Percentiles rank a stretch among this genome's conserved stretches.
Conservation (phyloP, 2,888 invertebrate genomes). For the Syrista parreyssii region DNA sequence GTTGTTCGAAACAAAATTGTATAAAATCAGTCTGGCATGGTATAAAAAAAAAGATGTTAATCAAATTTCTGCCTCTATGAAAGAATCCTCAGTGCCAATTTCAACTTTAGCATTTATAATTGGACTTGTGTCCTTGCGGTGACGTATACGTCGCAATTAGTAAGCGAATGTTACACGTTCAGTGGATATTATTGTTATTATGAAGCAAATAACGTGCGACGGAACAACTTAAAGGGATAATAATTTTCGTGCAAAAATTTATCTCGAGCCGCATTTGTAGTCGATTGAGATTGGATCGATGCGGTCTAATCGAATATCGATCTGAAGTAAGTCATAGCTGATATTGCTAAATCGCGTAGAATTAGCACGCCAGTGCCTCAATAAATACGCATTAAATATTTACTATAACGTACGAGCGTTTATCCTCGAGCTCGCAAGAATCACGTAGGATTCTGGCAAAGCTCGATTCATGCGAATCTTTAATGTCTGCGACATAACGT, state of each 20-base stretch:
- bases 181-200: neutral
- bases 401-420: too few relatives aligned
- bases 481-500: neutral
- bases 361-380: neutral
- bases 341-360: neutral
- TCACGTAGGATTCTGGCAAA: neutral
- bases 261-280: too few relatives aligned
- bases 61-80: neutral
- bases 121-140: neutral
- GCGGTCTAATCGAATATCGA: too few relatives aligned
- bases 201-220: neutral
- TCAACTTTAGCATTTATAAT: neutral
- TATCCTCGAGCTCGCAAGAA: too few relatives aligned
- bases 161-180: neutral
- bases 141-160: neutral
- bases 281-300: too few relatives aligned
- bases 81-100: neutral
- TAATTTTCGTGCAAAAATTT: too few relatives aligned
- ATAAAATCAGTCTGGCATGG: neutral
- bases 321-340: neutral
- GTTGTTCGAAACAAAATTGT: neutral
- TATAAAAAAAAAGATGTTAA: neutral
- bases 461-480: neutral
- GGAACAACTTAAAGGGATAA: neutral
- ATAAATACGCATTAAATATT: neutral